These are phyloP conservation scores for Araneus ventricosus DNA, from an alignment of 1,140 invertebrate genomes.

Conservation along the genomic window DNA sequence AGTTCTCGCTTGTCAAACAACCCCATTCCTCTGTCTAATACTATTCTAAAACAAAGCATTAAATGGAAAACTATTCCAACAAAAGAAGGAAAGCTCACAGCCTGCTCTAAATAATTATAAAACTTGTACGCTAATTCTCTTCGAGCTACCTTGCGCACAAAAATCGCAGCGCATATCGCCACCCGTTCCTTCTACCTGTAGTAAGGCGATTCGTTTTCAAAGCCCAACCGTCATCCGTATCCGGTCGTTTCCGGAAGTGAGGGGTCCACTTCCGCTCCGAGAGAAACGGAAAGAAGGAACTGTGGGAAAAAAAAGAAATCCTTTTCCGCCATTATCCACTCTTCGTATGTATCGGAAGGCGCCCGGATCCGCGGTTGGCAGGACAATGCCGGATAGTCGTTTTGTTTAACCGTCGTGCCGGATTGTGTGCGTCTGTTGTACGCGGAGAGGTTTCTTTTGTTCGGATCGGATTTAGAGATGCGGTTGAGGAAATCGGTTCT, in stretches of 20 bases:
- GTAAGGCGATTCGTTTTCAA: background rate
- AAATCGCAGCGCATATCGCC: background rate
- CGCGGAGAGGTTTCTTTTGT: background rate
- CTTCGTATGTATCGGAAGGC: background rate
- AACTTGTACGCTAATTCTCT: background rate
- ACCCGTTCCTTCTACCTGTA: background rate
- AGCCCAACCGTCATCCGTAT: background rate
- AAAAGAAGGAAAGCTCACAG: background rate
- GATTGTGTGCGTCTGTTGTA: background rate
- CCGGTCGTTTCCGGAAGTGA: conserved; percentile 60
- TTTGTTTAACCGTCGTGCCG: background rate
- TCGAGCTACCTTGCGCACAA: too few species aligned
- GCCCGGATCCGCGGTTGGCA: conserved; percentile 2
- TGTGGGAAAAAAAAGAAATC: conserved; percentile 23
- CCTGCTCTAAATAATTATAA: background rate
- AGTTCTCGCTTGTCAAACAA: too few species aligned
- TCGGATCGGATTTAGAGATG: background rate
- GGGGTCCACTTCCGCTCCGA: conserved; percentile 32
- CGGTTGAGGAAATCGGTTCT: background rate
- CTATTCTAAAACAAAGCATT: too few species aligned
- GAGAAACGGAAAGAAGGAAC: background rate
- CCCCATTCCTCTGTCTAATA: too few species aligned
- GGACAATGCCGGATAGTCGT: conserved; percentile 24
- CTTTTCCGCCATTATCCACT: background rate
- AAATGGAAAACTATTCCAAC: background rate